Evolutionary conservation across 2,797 vertebrate species (phyloP).

Genomic region (Tenualosa ilisha): DNA sequence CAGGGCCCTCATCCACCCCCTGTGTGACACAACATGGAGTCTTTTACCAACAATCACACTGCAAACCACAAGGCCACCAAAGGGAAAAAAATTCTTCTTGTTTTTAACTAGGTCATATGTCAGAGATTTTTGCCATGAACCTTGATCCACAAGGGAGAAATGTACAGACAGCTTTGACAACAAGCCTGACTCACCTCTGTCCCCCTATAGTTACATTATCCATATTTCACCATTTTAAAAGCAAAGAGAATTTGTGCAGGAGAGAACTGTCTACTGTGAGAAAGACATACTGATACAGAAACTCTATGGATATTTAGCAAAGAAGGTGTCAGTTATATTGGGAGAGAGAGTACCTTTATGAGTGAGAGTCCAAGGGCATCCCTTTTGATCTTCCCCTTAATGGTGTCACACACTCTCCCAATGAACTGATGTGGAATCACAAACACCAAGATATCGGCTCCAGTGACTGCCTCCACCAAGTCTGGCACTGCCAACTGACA

Average conservation of each 20-base stretch:
- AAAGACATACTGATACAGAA: neutral
- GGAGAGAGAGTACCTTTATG: slow-evolving; percentile 83
- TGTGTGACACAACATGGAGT: slow-evolving; percentile 54
- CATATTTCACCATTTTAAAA: neutral
- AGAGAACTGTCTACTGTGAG: neutral
- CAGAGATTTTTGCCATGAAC: neutral
- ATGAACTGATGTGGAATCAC: slow-evolving; percentile 98
- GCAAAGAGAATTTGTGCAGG: neutral
- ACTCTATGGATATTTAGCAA: neutral
- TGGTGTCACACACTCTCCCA: slow-evolving; percentile 83
- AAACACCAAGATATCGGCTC: slow-evolving; percentile 89
- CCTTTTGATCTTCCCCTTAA: slow-evolving; percentile 86
- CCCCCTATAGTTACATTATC: neutral
- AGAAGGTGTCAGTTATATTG: neutral
- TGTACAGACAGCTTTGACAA: neutral
- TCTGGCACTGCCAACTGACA: slow-evolving; percentile 89
- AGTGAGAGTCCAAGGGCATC: slow-evolving; percentile 87
- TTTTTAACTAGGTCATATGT: neutral
- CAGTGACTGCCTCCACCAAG: slow-evolving; percentile 80
- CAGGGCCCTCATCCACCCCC: slow-evolving; percentile 92
- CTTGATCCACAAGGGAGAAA: neutral
- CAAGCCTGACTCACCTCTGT: neutral
- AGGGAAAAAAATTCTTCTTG: neutral
- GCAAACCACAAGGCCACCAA: neutral
- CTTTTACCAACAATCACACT: neutral